These are phyloP conservation scores for Porites australiensis DNA, from an alignment of 64 coral and sea anemone species.

Conservation along the genomic window DNA sequence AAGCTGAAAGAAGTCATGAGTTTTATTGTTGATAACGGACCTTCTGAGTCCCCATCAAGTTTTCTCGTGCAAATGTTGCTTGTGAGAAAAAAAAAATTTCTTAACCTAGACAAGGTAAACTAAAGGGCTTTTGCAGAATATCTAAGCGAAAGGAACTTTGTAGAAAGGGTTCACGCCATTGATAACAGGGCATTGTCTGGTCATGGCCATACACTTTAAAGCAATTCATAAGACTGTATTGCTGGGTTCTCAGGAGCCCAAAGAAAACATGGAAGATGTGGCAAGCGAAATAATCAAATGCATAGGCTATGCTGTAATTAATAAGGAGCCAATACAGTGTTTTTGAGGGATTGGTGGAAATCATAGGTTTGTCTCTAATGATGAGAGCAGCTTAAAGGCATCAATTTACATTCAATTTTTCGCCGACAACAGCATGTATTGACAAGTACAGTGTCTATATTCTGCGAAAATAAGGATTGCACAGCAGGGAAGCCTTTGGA, in stretches of 20 bases:
- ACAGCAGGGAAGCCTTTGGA: neutral
- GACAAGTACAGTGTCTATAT: slow-evolving; percentile 55
- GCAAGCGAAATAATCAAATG: slow-evolving; percentile 34
- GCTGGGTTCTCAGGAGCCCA: slow-evolving; percentile 33
- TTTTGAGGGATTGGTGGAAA: slow-evolving; percentile 30
- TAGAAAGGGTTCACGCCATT: slow-evolving; percentile 28
- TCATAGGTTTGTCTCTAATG: slow-evolving; percentile 35
- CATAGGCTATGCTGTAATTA: slow-evolving; percentile 38
- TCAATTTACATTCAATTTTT: slow-evolving; percentile 28
- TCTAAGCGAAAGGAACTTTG: slow-evolving; percentile 57
- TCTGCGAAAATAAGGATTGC: slow-evolving; percentile 15
- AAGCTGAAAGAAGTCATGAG: neutral
- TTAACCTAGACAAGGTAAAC: slow-evolving; percentile 13
- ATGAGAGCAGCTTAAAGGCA: slow-evolving; percentile 35
- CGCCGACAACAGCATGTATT: slow-evolving; percentile 27
- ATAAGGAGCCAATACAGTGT: slow-evolving; percentile 23
- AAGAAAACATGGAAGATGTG: slow-evolving; percentile 62
- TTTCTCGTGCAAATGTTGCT: slow-evolving; percentile 34
- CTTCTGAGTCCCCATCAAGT: slow-evolving; percentile 47
- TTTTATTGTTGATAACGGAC: slow-evolving; percentile 63
- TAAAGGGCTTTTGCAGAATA: slow-evolving; percentile 33
- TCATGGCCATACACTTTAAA: slow-evolving; percentile 43
- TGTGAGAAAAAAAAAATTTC: slow-evolving; percentile 19
- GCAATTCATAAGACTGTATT: neutral
- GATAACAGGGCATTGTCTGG: slow-evolving; percentile 40